Base-by-base conservation (phyloP, 2,113 vertebrate species). In the Cygnus atratus region DNA sequence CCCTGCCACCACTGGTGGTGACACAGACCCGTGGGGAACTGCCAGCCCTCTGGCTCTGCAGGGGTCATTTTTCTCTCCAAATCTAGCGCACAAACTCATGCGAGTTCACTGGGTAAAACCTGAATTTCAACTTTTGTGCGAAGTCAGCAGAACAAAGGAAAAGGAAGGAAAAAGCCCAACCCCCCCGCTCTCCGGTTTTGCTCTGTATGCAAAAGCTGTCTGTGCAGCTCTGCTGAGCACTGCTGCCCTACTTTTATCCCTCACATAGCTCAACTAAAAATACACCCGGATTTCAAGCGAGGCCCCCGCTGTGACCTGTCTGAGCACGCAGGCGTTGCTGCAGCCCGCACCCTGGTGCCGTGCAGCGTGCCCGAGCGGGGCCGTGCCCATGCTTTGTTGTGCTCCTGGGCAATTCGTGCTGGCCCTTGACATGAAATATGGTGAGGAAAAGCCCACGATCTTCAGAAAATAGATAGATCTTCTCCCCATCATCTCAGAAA, bases 201-300 rank as follows among this genome's bases (percentile, higher is more conserved):
- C 95, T 97, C 88, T 3, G 26, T 48, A 94, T 84, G 90, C 93
- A 96, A 95, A 97, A 95, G 91, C 92, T 78, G 93, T 57, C 94
- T 92, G 88, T 33, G 4, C 18, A 18, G 81, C 73, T 95, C 87
- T 88, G 92, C 94, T 65, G 88, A 93, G 87, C 3, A 12, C 74
- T 6, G 8, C 5, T 95, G 96, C 79, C 94, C 97, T 96, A 93
- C 96, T 96, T 97, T 88, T 87, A 81, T 96, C 88, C 83, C 84
- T 93, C 92, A 63, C 88, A 78, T 7, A 76, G 68, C 95, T 94
- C 77, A 66, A 89, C 94, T 94, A 71, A 96, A 97, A 97, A 97
- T 96, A 96, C 79, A 20, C 71, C 1, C 7, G 61, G 85, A 59
- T 91, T 86, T 95, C 87, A 46, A 67, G 77, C 75, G 13, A 73